Conservation (phyloP, 2,888 invertebrate genomes). For the Didymodactylos carnosus region DNA sequence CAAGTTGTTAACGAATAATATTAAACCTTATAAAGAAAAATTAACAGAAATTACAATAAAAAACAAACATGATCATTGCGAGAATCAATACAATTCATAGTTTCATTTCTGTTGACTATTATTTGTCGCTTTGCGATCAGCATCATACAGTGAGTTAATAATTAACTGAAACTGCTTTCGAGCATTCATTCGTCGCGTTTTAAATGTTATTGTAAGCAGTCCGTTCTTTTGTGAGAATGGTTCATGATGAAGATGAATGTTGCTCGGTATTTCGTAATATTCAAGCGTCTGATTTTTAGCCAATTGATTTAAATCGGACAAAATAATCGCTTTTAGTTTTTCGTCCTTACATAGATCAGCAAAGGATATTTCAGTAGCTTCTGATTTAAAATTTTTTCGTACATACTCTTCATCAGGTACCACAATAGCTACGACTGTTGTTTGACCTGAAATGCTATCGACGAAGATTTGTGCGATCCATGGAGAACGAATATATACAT, state of each 20-base stretch:
- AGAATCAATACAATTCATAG: no score
- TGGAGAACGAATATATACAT: background rate
- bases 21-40: no score
- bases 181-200: background rate
- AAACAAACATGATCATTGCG: no score
- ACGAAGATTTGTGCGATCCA: background rate
- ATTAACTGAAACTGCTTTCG: background rate
- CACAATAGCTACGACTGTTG: background rate
- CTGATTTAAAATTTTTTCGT: background rate
- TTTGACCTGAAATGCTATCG: background rate
- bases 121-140: no score
- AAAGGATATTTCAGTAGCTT: conserved; percentile 38
- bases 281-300: background rate
- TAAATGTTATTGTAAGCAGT: conserved; percentile 5
- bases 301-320: background rate
- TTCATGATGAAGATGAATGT: conserved; percentile 10
- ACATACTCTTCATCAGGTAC: conserved; percentile 10
- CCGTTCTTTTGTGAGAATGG: conserved; percentile 8
- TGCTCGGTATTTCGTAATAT: background rate
- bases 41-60: no score
- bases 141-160: background rate
- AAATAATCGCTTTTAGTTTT: conserved; percentile 4
- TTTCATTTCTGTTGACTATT: no score
- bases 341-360: conserved; percentile 1
- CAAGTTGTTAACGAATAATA: no score